These are phyloP conservation scores for Corythoichthys haematopterus DNA, from an alignment of 2,113 vertebrate species.

Conservation along the genomic window DNA sequence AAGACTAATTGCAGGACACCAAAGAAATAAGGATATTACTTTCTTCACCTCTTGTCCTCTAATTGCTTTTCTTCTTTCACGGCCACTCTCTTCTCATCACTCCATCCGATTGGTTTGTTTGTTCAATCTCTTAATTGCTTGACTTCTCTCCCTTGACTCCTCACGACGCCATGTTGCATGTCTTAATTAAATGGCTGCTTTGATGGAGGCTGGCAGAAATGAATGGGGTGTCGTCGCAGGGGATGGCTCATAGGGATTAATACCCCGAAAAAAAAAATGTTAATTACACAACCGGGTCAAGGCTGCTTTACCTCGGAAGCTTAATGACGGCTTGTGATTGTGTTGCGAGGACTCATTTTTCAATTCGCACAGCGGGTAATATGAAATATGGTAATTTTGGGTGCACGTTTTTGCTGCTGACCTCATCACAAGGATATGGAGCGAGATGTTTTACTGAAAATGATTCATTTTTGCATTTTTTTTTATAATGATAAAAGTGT, in stretches of 20 bases:
- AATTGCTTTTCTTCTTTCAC: neutral
- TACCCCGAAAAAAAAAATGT: slow-evolving; percentile 49
- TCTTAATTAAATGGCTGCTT: slow-evolving; percentile 67
- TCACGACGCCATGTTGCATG: slow-evolving; percentile 44
- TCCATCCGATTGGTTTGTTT: neutral
- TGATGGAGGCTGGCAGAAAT: slow-evolving; percentile 21
- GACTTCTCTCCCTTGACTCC: slow-evolving; percentile 41
- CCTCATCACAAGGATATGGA: neutral
- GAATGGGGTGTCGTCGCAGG: slow-evolving; percentile 11
- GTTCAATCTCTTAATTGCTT: slow-evolving; percentile 34
- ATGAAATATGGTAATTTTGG: slow-evolving; percentile 48
- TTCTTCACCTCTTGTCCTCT: neutral
- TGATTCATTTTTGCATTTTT: neutral
- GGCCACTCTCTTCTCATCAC: neutral
- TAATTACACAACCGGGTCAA: slow-evolving; percentile 73
- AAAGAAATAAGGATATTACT: slow-evolving; percentile 1
- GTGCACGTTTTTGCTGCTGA: neutral
- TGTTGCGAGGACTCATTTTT: slow-evolving; percentile 50
- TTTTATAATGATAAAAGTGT: too few species aligned
- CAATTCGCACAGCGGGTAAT: slow-evolving; percentile 38
- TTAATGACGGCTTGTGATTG: slow-evolving; percentile 64
- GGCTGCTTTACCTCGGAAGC: slow-evolving; percentile 60
- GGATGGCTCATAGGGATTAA: slow-evolving; percentile 42
- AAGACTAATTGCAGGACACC: neutral
- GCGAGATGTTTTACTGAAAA: neutral